These are phyloP conservation scores for Merluccius polli DNA, from an alignment of 2,797 vertebrate species.

Conservation along the genomic window DNA sequence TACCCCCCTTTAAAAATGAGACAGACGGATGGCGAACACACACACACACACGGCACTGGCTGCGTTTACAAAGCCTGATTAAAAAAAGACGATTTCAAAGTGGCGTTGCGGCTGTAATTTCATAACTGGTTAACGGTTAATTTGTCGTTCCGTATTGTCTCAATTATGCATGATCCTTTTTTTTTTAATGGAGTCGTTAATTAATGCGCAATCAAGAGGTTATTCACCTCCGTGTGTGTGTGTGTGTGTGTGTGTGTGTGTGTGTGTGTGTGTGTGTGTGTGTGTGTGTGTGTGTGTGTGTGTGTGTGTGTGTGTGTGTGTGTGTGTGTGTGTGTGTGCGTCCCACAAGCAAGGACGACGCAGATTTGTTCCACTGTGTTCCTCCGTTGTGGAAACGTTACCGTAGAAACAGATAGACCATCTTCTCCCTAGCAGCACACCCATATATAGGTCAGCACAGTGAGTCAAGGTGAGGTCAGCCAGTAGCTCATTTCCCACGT, in stretches of 20 bases:
- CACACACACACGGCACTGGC: conserved; percentile 8
- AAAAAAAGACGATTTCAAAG: conserved; percentile 55
- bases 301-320: not conserved
- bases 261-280: no score
- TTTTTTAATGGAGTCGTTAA: conserved; percentile 58
- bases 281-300: not conserved
- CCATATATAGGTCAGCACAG: not conserved
- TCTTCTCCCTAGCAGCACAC: not conserved
- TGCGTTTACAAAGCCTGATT: conserved; percentile 47
- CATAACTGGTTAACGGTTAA: conserved; percentile 66
- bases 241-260: no score
- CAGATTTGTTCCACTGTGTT: not conserved
- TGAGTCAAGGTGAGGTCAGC: not conserved
- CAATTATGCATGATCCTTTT: conserved; percentile 61
- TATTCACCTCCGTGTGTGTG: conserved; percentile 34
- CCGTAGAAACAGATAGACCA: not conserved
- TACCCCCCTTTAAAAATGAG: not conserved
- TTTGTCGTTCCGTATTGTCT: conserved; percentile 60
- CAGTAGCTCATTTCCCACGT: not conserved
- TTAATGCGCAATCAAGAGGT: conserved; percentile 44
- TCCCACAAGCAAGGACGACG: conserved; percentile 9
- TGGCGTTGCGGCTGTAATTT: conserved; percentile 49
- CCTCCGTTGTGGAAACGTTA: not conserved
- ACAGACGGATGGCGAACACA: not conserved
- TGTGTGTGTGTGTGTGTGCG: not conserved